Conservation (phyloP, 1,140 invertebrate genomes). For the Oreohelix idahoensis region DNA sequence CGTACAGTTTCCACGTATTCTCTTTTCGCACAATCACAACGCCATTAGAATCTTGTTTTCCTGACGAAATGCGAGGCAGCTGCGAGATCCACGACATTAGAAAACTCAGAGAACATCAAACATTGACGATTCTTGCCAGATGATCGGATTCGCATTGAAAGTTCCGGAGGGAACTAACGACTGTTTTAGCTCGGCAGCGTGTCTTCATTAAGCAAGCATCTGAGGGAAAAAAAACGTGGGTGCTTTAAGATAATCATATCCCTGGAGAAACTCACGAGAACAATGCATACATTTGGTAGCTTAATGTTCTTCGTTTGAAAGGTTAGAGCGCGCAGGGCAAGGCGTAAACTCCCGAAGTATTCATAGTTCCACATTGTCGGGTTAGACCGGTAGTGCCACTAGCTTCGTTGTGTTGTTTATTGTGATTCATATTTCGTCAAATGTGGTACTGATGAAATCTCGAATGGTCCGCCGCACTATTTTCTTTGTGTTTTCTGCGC, state of each 20-base stretch:
- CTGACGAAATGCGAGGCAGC: background rate
- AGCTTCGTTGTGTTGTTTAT: background rate
- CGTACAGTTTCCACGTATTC: slow-evolving; percentile 12
- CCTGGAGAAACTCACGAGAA: background rate
- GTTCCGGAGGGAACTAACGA: slow-evolving; percentile 15
- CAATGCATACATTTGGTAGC: slow-evolving; percentile 31
- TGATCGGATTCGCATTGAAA: background rate
- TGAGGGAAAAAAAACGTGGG: background rate
- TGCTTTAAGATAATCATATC: background rate
- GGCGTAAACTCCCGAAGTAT: background rate
- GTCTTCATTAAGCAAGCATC: slow-evolving; percentile 30
- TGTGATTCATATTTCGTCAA: background rate
- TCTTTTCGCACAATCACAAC: background rate
- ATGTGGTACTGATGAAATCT: background rate
- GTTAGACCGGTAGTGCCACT: background rate
- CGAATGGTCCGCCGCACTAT: background rate
- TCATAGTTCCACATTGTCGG: background rate
- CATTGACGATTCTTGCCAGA: slow-evolving; percentile 11
- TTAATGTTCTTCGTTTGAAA: background rate
- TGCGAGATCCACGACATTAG: slow-evolving; percentile 5
- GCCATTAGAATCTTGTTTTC: slow-evolving; percentile 9
- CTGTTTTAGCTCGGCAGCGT: slow-evolving; percentile 8
- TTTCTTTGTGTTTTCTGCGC: background rate
- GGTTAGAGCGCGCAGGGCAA: background rate
- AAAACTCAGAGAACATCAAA: slow-evolving; percentile 12